Evolutionary conservation across 1,140 invertebrate species (phyloP).

Genomic region (Aethina tumida): DNA sequence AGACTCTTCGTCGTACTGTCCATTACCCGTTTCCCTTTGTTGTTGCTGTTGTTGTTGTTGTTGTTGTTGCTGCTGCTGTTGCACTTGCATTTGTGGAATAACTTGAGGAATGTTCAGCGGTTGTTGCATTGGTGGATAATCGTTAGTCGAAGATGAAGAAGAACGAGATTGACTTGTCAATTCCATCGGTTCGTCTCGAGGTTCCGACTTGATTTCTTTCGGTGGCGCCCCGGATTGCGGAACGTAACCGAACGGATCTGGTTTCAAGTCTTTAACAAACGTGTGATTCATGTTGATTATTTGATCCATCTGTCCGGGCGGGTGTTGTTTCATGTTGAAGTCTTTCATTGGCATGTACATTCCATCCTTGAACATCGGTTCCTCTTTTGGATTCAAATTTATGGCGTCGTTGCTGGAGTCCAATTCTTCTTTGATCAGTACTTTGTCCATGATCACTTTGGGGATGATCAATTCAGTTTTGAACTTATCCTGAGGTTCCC

Average conservation of each 20-base stretch:
- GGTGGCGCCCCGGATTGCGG: conserved; percentile 12
- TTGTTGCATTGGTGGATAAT: conserved; percentile 26
- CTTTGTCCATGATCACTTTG: conserved; percentile 45
- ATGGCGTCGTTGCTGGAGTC: conserved; percentile 33
- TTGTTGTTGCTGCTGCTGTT: conserved; percentile 19
- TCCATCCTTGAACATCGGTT: conserved; percentile 27
- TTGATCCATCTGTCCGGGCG: conserved; percentile 25
- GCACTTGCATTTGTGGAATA: conserved; percentile 27
- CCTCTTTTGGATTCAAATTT: conserved; percentile 26
- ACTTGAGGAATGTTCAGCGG: conserved; percentile 38
- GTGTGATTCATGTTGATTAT: conserved; percentile 28
- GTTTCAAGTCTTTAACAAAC: conserved; percentile 19
- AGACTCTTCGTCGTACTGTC: conserved; percentile 28
- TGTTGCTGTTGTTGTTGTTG: conserved; percentile 26
- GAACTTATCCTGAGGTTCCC: conserved; percentile 23
- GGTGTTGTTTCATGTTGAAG: conserved; percentile 23
- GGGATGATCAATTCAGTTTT: conserved; percentile 50
- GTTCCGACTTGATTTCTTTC: conserved; percentile 44
- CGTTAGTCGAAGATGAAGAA: conserved; percentile 36
- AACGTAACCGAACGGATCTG: conserved; percentile 18
- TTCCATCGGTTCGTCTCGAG: conserved; percentile 45
- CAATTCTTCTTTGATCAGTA: conserved; percentile 47
- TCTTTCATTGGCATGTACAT: conserved; percentile 25
- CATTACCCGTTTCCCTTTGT: too few species aligned
- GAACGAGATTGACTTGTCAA: conserved; percentile 36